These are phyloP conservation scores for Poeciliopsis occidentalis DNA, from an alignment of 2,113 vertebrate species.

Conservation along the genomic window DNA sequence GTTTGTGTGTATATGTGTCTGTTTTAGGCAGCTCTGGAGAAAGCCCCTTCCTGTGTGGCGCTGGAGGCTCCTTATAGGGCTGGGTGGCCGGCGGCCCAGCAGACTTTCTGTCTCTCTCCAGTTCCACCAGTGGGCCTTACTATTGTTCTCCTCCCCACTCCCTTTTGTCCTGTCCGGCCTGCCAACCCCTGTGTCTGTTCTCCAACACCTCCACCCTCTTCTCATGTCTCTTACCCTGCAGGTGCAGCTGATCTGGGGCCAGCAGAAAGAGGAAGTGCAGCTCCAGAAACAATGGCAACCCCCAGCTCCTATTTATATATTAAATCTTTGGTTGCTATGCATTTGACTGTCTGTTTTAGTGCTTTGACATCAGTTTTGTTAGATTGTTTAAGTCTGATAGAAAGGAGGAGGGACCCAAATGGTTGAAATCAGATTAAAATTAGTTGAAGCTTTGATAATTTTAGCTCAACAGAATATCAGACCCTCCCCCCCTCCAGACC, in stretches of 20 bases:
- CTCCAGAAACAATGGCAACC: slow-evolving; percentile 70
- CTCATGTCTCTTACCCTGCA: slow-evolving; percentile 58
- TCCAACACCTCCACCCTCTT: slow-evolving; percentile 46
- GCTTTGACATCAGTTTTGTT: slow-evolving; percentile 28
- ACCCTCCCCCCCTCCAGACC: too few relatives aligned
- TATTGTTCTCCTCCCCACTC: slow-evolving; percentile 78
- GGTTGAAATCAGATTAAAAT: too few relatives aligned
- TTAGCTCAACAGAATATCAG: too few relatives aligned
- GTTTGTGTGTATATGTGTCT: slow-evolving; percentile 41
- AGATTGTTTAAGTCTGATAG: slow-evolving; percentile 1
- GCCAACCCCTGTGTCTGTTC: slow-evolving; percentile 23
- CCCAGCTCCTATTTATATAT: slow-evolving; percentile 70
- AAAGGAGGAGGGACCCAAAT: background rate
- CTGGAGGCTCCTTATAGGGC: slow-evolving; percentile 64
- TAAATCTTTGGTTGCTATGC: slow-evolving; percentile 54
- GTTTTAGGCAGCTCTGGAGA: slow-evolving; percentile 59
- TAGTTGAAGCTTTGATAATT: too few relatives aligned
- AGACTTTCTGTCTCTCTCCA: slow-evolving; percentile 81
- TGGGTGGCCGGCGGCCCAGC: slow-evolving; percentile 57
- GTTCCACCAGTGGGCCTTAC: slow-evolving; percentile 76
- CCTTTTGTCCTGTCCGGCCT: slow-evolving; percentile 66
- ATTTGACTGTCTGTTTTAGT: slow-evolving; percentile 43
- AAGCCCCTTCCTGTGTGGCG: slow-evolving; percentile 80
- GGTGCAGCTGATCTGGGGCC: slow-evolving; percentile 67
- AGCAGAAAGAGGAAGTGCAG: slow-evolving; percentile 56